Base-by-base conservation (phyloP, 2,113 vertebrate species). In the Muntiacus reevesi region DNA sequence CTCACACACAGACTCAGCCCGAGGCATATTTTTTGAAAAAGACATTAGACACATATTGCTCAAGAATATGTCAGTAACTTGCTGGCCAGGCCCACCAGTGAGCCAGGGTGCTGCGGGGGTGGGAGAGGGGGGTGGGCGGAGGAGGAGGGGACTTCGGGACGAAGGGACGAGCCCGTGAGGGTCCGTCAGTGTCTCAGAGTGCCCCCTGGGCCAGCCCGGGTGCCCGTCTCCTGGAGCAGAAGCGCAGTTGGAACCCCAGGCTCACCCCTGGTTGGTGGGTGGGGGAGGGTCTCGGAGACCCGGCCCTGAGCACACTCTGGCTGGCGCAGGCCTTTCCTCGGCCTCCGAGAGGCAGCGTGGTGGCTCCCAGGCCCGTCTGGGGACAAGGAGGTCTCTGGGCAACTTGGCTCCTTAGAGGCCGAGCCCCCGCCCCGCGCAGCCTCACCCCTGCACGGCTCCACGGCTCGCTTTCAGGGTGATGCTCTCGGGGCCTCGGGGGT, bases 161-260 rank as follows among this genome's bases (percentile, higher is more conserved):
- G 2, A 36, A 23, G 64, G n/a, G 64, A 12, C 6, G 64, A 10
- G 74, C 43, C 74, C 4, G 43, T 16, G 27, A 5, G 74, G 14
- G 74, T 2, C 43, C 2, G 0, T 5, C 27, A 9, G 43, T 9
- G 74, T 30, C 27, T 0, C 74, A 30, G 43, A 10, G 76, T 43
- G 25, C 14, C 43, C 14, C 7, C 25, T 17, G 76, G 43, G 43
- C 40, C 14, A 2, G 74, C 40, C 40, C 2, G 30, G 1, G 27
- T 5, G 43, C 43, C 76, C 30, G 43, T 28, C 27, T 27, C 27
- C 76, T 4, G 43, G 43, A 47, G 27, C 7, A 3, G 40, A 5
- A 17, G 14, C 14, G 0, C 2, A 0, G 7, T 15, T 17, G 43
- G 76, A 27, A 10, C 12, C 76, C 47, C 76, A 30, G 76, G 43